Evolutionary conservation across 2,113 vertebrate genomes (phyloP).

Genomic region (Hydropotes inermis): DNA sequence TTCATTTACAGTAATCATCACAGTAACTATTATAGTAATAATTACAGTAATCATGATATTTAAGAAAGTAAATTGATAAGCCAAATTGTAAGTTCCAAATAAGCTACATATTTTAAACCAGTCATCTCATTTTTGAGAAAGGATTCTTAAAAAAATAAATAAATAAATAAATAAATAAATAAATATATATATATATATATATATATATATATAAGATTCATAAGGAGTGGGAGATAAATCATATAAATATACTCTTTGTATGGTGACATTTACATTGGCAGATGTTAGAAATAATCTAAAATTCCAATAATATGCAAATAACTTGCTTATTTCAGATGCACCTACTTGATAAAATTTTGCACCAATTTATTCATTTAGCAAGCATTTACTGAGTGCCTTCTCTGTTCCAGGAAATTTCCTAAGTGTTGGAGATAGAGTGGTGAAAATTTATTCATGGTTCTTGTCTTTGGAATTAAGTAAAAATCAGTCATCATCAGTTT

Average conservation of each 20-base stretch:
- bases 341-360: not conserved
- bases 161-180: too few relatives aligned
- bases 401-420: not conserved
- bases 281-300: not conserved
- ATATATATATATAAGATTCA: not conserved
- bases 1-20: not conserved
- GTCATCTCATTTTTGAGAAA: not conserved
- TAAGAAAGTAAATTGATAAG: not conserved
- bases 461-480: not conserved
- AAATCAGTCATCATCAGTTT: not conserved
- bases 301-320: not conserved
- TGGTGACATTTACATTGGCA: not conserved
- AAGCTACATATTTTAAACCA: not conserved
- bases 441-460: not conserved
- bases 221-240: not conserved
- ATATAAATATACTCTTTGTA: not conserved
- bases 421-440: not conserved
- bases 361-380: not conserved
- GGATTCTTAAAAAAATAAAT: not conserved
- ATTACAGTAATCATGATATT: not conserved
- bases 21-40: not conserved
- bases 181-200: too few relatives aligned
- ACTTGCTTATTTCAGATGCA: not conserved
- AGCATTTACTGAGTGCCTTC: not conserved
- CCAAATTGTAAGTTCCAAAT: not conserved